A percentile compares a stretch with the other conserved stretches of the same genome.
Evolutionary conservation across 2,888 invertebrate species (phyloP).

Genomic region (Hylaea fasciaria): DNA sequence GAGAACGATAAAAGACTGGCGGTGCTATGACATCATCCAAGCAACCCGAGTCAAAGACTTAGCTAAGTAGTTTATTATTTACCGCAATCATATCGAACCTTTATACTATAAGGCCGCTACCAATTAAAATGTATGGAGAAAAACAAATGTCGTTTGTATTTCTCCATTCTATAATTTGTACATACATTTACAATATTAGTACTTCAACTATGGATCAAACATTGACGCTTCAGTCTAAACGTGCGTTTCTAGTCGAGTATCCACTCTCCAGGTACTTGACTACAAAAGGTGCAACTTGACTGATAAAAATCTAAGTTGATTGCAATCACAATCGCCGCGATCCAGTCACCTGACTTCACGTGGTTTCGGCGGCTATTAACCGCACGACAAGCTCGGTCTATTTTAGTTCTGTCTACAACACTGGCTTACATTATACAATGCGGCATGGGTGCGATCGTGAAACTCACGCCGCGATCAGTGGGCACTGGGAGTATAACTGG

Average conservation of each 20-base stretch:
- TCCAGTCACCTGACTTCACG: constrained; percentile 53
- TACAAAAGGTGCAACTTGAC: neutral
- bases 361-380: constrained; percentile 41
- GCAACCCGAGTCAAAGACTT: constrained; percentile 51
- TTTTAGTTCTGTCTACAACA: constrained; percentile 73
- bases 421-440: constrained; percentile 50
- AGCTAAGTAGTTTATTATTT: constrained; percentile 8
- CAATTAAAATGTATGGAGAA: too few relatives aligned
- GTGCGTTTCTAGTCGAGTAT: too few relatives aligned
- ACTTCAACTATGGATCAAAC: too few relatives aligned
- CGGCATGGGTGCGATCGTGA: constrained; percentile 37
- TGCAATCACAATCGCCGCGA: constrained; percentile 24
- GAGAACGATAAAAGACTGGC: constrained; percentile 10
- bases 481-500: too few relatives aligned
- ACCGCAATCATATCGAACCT: neutral
- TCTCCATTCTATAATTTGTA: too few relatives aligned
- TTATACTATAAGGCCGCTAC: too few relatives aligned
- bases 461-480: constrained; percentile 33
- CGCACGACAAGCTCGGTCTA: constrained; percentile 73
- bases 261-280: too few relatives aligned
- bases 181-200: too few relatives aligned
- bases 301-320: neutral
- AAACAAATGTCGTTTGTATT: too few relatives aligned
- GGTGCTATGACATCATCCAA: constrained; percentile 59
- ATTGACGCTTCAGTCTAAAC: too few relatives aligned